Evolutionary conservation across 2,888 invertebrate species (phyloP).

Genomic region (Disparrhopalites patrizii): DNA sequence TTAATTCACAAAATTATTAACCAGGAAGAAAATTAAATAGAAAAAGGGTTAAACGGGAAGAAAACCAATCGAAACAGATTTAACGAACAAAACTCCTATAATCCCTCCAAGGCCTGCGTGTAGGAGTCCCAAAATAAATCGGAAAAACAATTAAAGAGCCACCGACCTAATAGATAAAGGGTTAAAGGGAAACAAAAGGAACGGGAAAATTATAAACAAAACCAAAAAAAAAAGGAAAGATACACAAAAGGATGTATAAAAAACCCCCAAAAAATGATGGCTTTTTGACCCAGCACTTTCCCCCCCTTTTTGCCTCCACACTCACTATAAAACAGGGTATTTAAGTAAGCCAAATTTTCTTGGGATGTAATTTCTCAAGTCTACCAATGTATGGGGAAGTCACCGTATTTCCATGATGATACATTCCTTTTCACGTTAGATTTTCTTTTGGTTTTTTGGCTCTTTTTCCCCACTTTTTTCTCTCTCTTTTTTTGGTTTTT

Average conservation of each 20-base stretch:
- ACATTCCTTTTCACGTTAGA: no score
- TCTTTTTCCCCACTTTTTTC: no score
- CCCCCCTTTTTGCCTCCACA: no score
- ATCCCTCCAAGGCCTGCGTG: no score
- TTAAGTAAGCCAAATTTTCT: not conserved
- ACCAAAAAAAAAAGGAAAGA: not conserved
- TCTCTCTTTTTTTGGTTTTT: no score
- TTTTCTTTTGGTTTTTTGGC: not conserved
- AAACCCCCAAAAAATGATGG: not conserved
- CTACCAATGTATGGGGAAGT: slow-evolving; percentile 7
- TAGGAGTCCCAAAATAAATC: not conserved
- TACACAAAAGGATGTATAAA: not conserved
- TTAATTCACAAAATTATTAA: no score
- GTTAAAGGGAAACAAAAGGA: not conserved
- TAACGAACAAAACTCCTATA: no score
- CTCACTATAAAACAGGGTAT: not conserved
- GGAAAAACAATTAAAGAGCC: not conserved
- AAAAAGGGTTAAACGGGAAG: no score
- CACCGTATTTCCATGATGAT: slow-evolving; percentile 19
- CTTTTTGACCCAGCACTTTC: no score
- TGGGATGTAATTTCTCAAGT: not conserved
- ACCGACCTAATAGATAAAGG: not conserved
- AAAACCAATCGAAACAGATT: no score
- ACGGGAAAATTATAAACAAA: not conserved
- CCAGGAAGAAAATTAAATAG: no score